Evolutionary conservation across 2,113 vertebrate species (phyloP).

Genomic region (Lamprotornis superbus): DNA sequence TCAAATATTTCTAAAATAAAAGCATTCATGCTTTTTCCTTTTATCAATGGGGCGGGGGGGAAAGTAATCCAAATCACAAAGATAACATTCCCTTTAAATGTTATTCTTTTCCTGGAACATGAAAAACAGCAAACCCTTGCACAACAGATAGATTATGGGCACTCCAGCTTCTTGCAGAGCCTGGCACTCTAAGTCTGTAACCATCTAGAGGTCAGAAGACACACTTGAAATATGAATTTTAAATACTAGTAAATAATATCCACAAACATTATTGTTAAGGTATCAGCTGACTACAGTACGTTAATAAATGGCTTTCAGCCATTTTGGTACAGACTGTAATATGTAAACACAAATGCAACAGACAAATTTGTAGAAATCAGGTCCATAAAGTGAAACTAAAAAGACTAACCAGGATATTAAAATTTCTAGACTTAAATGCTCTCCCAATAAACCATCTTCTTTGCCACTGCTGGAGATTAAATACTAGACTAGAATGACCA

Average conservation of each 20-base stretch:
- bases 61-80: background rate
- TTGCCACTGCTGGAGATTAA: background rate
- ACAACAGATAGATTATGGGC: background rate
- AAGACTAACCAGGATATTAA: background rate
- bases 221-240: background rate
- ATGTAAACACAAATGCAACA: background rate
- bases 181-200: background rate
- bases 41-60: background rate
- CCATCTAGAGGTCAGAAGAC: background rate
- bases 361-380: background rate
- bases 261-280: background rate
- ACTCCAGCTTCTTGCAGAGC: background rate
- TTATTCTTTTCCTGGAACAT: background rate
- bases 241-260: background rate
- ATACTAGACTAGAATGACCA: background rate
- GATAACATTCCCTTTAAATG: background rate
- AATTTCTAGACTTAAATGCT: background rate
- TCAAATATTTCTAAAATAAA: conserved; percentile 19
- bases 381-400: background rate
- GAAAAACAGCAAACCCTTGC: background rate
- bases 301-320: background rate
- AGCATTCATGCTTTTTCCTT: background rate
- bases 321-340: background rate
- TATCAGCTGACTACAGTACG: background rate
- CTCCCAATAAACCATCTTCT: background rate